These are phyloP conservation scores for Eremophila alpestris DNA, from an alignment of 2,797 vertebrate genomes.

Conservation along the genomic window DNA sequence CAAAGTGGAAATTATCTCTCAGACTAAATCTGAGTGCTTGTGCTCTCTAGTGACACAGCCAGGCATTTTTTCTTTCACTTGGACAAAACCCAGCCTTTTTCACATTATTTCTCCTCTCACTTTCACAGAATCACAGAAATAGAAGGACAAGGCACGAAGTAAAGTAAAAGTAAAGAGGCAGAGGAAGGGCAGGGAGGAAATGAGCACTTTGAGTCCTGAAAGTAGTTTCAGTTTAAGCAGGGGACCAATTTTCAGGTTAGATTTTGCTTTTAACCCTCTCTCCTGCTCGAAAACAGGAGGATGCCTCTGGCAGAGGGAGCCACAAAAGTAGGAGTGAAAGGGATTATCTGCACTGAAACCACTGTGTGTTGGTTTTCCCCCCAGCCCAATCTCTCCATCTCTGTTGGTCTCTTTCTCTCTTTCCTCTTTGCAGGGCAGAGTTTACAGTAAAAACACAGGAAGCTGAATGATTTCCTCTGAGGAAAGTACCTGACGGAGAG, in stretches of 20 bases:
- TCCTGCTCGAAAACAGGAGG: accelerated
- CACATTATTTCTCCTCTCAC: neutral
- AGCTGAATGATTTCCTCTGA: constrained; percentile 72
- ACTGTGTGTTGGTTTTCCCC: accelerated
- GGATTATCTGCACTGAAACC: neutral
- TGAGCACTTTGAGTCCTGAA: neutral
- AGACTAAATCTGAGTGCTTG: neutral
- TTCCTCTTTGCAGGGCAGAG: constrained; percentile 57
- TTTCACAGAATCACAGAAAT: neutral
- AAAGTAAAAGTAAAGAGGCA: constrained; percentile 47
- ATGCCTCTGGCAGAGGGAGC: neutral
- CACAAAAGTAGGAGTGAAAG: neutral
- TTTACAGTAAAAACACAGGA: constrained; percentile 82
- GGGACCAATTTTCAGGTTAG: neutral
- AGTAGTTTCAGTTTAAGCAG: constrained; percentile 32
- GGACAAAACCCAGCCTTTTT: neutral
- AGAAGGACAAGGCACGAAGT: neutral
- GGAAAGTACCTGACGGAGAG: constrained; percentile 74
- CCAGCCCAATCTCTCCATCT: neutral
- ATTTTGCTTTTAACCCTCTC: neutral
- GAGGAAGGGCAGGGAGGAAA: constrained; percentile 18
- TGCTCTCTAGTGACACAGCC: neutral
- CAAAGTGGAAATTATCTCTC: neutral
- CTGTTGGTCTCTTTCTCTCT: neutral
- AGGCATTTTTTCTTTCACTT: neutral